Conservation (phyloP, 2,888 invertebrate genomes). For the Drosophila mercatorum region DNA sequence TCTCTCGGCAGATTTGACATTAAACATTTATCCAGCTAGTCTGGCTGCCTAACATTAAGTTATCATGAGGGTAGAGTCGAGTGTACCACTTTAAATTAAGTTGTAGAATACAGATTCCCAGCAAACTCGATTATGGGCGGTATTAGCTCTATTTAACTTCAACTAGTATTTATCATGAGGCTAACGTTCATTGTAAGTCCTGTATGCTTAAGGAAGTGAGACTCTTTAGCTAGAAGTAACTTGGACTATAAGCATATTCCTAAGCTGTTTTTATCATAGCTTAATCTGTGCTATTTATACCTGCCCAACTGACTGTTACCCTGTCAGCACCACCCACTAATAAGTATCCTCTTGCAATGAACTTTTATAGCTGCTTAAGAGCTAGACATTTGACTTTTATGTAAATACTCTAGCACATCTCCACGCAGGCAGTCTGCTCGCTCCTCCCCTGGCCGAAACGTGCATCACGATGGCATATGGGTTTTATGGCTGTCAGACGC, state of each 20-base stretch:
- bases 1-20: slow-evolving; percentile 14
- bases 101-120: background rate
- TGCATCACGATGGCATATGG: slow-evolving; percentile 68
- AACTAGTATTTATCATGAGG: background rate
- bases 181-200: background rate
- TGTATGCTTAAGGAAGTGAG: too few relatives aligned
- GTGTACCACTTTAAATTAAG: background rate
- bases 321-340: background rate
- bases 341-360: background rate
- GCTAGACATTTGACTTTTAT: slow-evolving; percentile 12
- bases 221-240: too few relatives aligned
- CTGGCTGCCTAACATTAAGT: background rate
- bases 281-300: too few relatives aligned
- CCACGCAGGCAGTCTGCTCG: background rate
- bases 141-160: too few relatives aligned
- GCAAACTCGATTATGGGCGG: too few relatives aligned
- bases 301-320: background rate
- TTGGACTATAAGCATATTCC: too few relatives aligned
- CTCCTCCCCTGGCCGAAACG: slow-evolving; percentile 38
- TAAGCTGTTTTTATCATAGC: too few relatives aligned
- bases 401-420: slow-evolving; percentile 3
- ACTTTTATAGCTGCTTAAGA: background rate
- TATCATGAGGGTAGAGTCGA: background rate
- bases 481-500: slow-evolving; percentile 19
- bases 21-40: background rate